Evolutionary conservation across 2,113 vertebrate genomes (phyloP).

Genomic region (Rhinolophus ferrumequinum): DNA sequence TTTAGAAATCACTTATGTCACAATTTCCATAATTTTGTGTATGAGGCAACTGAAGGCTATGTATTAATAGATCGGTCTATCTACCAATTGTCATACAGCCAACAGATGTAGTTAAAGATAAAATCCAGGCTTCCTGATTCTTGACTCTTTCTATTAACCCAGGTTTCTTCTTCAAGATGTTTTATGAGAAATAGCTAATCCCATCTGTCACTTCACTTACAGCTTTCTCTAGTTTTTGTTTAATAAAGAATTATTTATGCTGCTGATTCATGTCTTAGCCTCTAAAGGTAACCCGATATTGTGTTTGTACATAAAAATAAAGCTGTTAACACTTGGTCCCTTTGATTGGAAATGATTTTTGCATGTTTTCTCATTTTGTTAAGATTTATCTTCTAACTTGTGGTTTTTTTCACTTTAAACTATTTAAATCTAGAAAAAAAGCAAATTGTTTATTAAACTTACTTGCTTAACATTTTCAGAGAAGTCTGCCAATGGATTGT

Average conservation of each 20-base stretch:
- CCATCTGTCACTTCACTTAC: not conserved
- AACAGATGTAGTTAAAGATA: not conserved
- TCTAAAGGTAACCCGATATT: not conserved
- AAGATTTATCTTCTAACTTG: constrained; percentile 36
- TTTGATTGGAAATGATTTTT: constrained; percentile 67
- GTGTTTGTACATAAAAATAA: constrained; percentile 46
- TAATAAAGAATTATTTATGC: constrained; percentile 23
- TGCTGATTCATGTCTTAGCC: not conserved
- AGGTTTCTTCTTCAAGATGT: not conserved
- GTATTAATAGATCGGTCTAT: not conserved
- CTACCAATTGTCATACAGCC: not conserved
- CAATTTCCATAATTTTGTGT: not conserved
- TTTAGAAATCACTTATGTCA: not conserved
- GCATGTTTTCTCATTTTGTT: constrained; percentile 20
- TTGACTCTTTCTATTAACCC: not conserved
- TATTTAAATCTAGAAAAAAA: constrained; percentile 42
- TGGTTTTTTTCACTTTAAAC: constrained; percentile 54
- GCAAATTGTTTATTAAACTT: constrained; percentile 41
- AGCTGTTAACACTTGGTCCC: constrained; percentile 1
- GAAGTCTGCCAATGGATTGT: constrained; percentile 26
- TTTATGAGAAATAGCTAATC: not conserved
- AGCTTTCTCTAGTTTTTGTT: not conserved
- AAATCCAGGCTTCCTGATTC: not conserved
- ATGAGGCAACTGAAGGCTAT: not conserved
- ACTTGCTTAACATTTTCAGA: constrained; percentile 39